These are phyloP conservation scores for Picus viridis DNA, from an alignment of 2,797 vertebrate species.

Conservation along the genomic window DNA sequence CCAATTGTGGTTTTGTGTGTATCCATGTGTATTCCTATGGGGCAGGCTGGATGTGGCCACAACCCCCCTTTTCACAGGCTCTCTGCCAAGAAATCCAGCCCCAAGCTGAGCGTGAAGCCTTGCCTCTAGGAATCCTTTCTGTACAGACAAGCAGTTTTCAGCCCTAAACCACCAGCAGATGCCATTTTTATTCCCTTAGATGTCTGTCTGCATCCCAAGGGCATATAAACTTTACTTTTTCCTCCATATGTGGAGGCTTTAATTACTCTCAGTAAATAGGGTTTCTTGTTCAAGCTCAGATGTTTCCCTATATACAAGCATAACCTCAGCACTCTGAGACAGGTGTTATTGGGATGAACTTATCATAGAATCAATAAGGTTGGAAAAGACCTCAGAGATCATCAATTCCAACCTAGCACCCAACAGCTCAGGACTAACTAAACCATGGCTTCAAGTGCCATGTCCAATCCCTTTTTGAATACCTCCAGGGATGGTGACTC, in stretches of 20 bases:
- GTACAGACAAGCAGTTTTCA: not conserved
- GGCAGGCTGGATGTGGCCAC: not conserved
- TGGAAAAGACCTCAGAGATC: too few species aligned
- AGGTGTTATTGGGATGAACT: too few species aligned
- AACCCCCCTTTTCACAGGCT: not conserved
- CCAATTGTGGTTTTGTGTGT: not conserved
- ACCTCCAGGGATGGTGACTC: too few species aligned
- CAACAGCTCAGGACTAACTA: too few species aligned
- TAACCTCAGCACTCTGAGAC: not conserved
- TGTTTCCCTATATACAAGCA: not conserved
- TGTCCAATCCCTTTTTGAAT: too few species aligned
- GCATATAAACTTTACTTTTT: not conserved
- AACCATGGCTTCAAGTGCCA: too few species aligned
- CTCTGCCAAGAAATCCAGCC: not conserved
- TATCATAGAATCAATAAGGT: too few species aligned
- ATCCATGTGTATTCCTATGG: not conserved
- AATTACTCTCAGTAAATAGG: not conserved
- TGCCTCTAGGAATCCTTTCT: not conserved
- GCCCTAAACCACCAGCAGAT: not conserved
- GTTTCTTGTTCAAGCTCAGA: not conserved
- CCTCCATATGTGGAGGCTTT: not conserved
- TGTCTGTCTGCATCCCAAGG: not conserved
- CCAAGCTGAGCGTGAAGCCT: not conserved
- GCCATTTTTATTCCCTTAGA: not conserved
- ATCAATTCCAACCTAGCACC: too few species aligned